Evolutionary conservation across 2,888 invertebrate species (phyloP).

Genomic region (Zele albiditarsus): DNA sequence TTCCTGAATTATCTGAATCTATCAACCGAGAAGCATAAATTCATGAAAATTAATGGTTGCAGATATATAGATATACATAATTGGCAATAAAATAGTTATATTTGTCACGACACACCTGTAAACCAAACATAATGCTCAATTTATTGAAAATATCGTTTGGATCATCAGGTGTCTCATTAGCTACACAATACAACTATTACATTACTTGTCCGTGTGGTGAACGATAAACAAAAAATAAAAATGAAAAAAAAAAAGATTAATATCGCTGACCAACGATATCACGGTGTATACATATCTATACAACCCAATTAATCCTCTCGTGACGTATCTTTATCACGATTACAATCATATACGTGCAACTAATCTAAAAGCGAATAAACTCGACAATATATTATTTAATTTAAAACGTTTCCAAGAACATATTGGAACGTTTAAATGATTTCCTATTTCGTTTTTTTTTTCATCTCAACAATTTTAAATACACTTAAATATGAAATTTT

Average conservation of each 20-base stretch:
- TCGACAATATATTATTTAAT: background rate
- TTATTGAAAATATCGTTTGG: conserved; percentile 9
- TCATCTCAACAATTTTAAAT: too few species aligned
- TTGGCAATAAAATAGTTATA: background rate
- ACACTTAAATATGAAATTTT: too few species aligned
- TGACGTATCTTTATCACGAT: background rate
- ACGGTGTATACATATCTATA: background rate
- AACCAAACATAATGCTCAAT: conserved; percentile 1
- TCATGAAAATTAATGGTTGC: background rate
- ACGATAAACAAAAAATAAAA: background rate
- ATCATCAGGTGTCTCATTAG: conserved; percentile 46
- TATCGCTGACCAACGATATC: background rate
- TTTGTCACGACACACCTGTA: background rate
- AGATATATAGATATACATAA: background rate
- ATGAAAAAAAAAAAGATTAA: background rate
- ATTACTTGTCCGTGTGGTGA: background rate
- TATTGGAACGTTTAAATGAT: background rate
- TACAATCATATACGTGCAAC: background rate
- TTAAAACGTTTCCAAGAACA: background rate
- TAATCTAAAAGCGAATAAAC: background rate
- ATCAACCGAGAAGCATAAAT: background rate
- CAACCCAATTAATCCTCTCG: background rate
- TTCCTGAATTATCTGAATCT: conserved; percentile 18
- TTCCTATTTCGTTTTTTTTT: too few species aligned
- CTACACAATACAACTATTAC: conserved; percentile 10